Conservation (phyloP, 2,888 invertebrate species). For the Chrysodeixis includens region DNA sequence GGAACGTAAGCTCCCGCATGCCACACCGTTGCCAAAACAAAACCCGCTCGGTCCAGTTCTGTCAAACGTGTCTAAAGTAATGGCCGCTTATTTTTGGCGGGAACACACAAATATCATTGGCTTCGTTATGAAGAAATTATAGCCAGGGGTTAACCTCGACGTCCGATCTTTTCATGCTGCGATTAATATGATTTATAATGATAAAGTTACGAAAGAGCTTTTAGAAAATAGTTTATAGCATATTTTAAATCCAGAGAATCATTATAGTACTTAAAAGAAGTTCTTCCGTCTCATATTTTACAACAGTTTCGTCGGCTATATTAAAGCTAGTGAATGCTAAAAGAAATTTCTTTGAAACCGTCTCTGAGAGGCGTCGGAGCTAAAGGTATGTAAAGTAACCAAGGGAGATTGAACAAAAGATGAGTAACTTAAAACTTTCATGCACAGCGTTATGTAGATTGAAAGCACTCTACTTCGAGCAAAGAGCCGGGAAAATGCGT, state of each 20-base stretch:
- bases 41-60: constrained; percentile 80
- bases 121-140: constrained; percentile 75
- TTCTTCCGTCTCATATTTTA: constrained; percentile 11
- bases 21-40: constrained; percentile 70
- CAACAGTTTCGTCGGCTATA: constrained; percentile 19
- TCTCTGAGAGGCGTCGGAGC: constrained; percentile 40
- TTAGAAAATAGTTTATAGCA: constrained; percentile 8
- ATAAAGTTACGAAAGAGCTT: constrained; percentile 38
- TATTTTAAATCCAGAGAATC: constrained; percentile 14
- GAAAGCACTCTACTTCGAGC: constrained; percentile 44
- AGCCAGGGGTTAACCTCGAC: constrained; percentile 60
- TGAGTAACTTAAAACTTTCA: constrained; percentile 53
- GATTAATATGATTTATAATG: constrained; percentile 59
- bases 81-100: constrained; percentile 84
- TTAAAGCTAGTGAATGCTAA: constrained; percentile 31
- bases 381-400: constrained; percentile 47
- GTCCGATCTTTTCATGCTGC: constrained; percentile 63
- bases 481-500: constrained; percentile 29
- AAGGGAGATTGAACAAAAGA: constrained; percentile 60
- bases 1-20: constrained; percentile 48
- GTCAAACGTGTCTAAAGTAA: constrained; percentile 82
- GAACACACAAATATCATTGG: constrained; percentile 77
- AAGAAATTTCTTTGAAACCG: constrained; percentile 41
- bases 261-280: constrained; percentile 9
- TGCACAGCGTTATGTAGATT: constrained; percentile 47